Base-by-base conservation (phyloP, 2,888 invertebrate species). In the Rosalia funebris region DNA sequence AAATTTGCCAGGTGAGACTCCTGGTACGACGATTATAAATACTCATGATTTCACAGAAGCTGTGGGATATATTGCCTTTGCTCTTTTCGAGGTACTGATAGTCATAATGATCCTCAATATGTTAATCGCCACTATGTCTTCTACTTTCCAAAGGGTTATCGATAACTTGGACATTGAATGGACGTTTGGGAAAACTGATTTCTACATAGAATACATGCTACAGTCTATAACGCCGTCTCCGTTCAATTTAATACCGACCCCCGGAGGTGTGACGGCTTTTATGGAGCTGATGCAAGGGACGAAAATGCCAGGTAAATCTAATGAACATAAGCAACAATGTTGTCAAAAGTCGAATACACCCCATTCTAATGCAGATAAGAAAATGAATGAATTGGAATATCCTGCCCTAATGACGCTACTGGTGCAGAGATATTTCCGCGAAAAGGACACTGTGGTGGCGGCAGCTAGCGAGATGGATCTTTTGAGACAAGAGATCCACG, bases 61-160 rank as follows among this genome's bases (percentile, higher is more conserved):
- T 1, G 84, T 91, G 46, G 91, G 91, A 32, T 89, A 89, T 74
- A 84, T 88, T 63, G 85, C 86, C 39, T 89, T 88, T 72, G 88
- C 87, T 16, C 81, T 87, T 61, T 91, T 89, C 77, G 89, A 90
- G 80, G 87, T 91, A 31, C 84, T 91, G 71, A 87, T 87, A 55
- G 89, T 90, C 57, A 86, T 91, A 66, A 87, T 91, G 63, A 86
- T 91, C 32, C 80, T 91, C 65, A 92, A 91, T 78, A 91, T 91
- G 91, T 80, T 89, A 60, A 90, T 91, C 71, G 91, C 91, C n/a
- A 90, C 91, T 14, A 91, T 91, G 90, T 88, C 90, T 1, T 89
- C 90, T 68, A 90, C 91, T 0, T 90, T 89, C 73, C 89, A 89
- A 77, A 85, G 87, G 70, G 88, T 91, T 37, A 85, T 84, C 12